Evolutionary conservation across 2,113 vertebrate genomes (phyloP), one percentile per base, ranked within the genome.

Genomic region (Pachypanchax playfairii): DNA sequence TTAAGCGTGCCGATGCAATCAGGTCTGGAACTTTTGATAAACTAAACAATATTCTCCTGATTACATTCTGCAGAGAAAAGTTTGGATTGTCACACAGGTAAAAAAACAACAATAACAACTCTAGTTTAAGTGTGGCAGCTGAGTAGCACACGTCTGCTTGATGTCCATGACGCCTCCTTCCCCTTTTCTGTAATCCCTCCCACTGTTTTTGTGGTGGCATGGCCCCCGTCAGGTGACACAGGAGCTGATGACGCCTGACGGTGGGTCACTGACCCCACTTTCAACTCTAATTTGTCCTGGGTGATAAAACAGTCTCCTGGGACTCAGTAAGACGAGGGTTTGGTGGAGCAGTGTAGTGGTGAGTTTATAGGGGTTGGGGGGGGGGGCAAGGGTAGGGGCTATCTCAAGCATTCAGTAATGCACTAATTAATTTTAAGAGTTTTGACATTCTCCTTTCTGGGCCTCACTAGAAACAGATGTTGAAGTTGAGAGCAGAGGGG

Each of bases 351-450:
- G 48, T 48, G 56, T 24, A 22, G 33, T 5, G 61, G 50, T 18
- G 17, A 28, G 17, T 48, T 15, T 47, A 24, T 14, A 22, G 8
- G 13, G 22, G 49, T 60, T 22, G 11, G 15, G 28, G 54, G 53
- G 31, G 49, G 31, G 31, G 31, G 31, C 11, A 2, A 10, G 31
- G 31, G 31, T 3, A 75, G 85, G 75, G 57, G 58, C 69, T 70
- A 70, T 62, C 77, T 80, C 39, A 14, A 84, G 85, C 78, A 55
- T 81, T 85, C 54, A 73, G 79, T 87, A 88, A 88, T 78, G 69
- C 61, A 69, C 86, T 87, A 90, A 89, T 89, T 91, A 87, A 89
- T 89, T 89, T 81, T 79, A 85, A 79, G 82, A 80, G 80, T 77
- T n/a, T 86, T 69, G 29, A 80, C 84, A 69, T 68, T 52, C 65